Evolutionary conservation across 2,888 invertebrate species (phyloP), one percentile per base, ranked within the genome.

Genomic region (Schrankia costaestrigalis): DNA sequence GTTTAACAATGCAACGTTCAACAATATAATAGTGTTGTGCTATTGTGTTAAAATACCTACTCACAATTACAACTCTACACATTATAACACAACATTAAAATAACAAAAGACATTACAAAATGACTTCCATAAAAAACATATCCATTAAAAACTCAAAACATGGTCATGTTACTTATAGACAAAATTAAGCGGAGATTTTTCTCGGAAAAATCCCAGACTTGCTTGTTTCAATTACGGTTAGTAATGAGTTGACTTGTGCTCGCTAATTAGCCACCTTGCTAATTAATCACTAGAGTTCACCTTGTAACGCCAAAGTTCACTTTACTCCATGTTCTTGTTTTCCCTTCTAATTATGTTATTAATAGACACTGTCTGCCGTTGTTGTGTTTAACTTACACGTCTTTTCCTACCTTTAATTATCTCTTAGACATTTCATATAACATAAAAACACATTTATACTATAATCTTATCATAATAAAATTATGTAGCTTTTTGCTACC

Each of bases 161-260:
- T 44, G 41, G 44, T 11, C 11, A 35, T 32, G 21, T 23, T 26
- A 41, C 43, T 37, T 57, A 55, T 57, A 63, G 60, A 61, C 54
- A 55, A 59, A 75, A 71, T 73, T 62, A 72, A 66, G 63, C 55
- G 52, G 56, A 65, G 72, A 73, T 73, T 78, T 77, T 78, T 74
- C 72, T 70, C 58, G 63, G 72, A 73, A 82, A 75, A 74, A 70
- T 76, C 71, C 67, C 57, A 63, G 64, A 56, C 68, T 70, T 65
- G 71, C 71, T 72, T 71, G 74, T 74, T 78, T 76, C 80, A 81
- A 82, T 84, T 80, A 78, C 74, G 74, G 75, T 75, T 74, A 68
- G 77, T 83, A 85, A 84, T 82, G 81, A 84, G 79, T 75, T 71
- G 80, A 79, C 76, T 79, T 78, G 66, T 70, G 70, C 69, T 69